Base-by-base conservation (phyloP, 2,113 vertebrate species). In the Mionectes macconnelli region DNA sequence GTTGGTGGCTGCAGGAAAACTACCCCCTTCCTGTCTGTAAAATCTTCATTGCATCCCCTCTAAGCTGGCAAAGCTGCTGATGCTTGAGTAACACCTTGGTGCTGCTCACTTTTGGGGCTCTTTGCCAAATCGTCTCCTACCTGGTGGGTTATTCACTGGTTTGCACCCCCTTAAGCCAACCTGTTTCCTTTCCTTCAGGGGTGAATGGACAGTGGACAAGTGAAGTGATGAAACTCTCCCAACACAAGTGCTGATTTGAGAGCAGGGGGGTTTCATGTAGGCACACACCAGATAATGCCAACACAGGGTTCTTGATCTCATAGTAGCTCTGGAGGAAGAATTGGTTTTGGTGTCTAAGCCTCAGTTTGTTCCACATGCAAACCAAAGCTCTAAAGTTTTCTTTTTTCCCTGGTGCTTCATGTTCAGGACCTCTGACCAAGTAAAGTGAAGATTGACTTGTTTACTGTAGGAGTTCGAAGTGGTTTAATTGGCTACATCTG, bases 401-500 rank as follows among this genome's bases (percentile, higher is more conserved):
- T 84, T 94, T 89, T 67, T 92, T 63, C 79, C 47, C 57, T 84
- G 14, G 53, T 59, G 76, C 50, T 90, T 82, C 6, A 0, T 64
- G 40, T 89, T 78, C 60, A 66, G 68, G 66, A 94, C 86, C 52
- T 87, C 89, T 87, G 89, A 82, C 77, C 87, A 88, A 92, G 84
- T 57, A 21, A 63, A 89, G 55, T 75, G 63, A 49, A 90, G 93
- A 64, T 56, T 70, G 83, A 53, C 90, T 93, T 95, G 93, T 95
- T 96, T 94, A 76, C 90, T 96, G 57, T 72, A 73, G 31, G 66
- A 94, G 75, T 96, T 95, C 93, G 90, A 37, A 96, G 94, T 15
- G 40, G 19, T 64, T 89, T 94, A 89, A 95, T 95, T 84, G 86
- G 83, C 74, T 89, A 40, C 94, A 95, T 96, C 83, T 97, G 96